phyloP scores from a whole-genome alignment of 2,797 vertebrate species.

The Neosalanx taihuensis region DNA sequence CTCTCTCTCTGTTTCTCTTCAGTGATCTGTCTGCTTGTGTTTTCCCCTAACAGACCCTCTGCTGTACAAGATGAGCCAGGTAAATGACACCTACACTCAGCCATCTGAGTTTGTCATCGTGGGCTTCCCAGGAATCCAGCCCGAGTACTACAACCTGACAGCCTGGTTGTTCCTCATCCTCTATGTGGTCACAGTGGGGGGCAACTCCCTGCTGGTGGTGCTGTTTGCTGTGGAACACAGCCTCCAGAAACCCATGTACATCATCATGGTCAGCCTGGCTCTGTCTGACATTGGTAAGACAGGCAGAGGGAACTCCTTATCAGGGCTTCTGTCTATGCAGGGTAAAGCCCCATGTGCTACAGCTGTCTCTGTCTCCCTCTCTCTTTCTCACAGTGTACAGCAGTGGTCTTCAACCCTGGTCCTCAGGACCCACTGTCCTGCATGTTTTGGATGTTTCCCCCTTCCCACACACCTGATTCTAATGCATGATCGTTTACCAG shows the following conservation, averaged over 20 bases:
- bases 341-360: too few species aligned
- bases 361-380: background rate
- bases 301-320: background rate
- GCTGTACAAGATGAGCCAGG: too few species aligned
- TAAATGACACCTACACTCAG: background rate
- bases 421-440: too few species aligned
- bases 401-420: too few species aligned
- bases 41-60: background rate
- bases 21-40: background rate
- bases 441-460: too few species aligned
- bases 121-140: constrained; percentile 60
- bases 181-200: constrained; percentile 50
- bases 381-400: background rate
- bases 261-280: constrained; percentile 66
- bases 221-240: constrained; percentile 54
- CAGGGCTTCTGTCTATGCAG: background rate
- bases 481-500: too few species aligned
- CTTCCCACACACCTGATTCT: too few species aligned
- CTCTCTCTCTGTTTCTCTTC: background rate
- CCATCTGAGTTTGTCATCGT: constrained; percentile 61
- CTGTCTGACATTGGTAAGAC: constrained; percentile 57
- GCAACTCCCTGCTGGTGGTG: constrained; percentile 57
- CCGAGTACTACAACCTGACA: constrained; percentile 37
- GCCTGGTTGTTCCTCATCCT: constrained; percentile 50
- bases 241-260: constrained; percentile 73